Evolutionary conservation across 2,113 vertebrate genomes (phyloP).

Genomic region (Etia nguti): DNA sequence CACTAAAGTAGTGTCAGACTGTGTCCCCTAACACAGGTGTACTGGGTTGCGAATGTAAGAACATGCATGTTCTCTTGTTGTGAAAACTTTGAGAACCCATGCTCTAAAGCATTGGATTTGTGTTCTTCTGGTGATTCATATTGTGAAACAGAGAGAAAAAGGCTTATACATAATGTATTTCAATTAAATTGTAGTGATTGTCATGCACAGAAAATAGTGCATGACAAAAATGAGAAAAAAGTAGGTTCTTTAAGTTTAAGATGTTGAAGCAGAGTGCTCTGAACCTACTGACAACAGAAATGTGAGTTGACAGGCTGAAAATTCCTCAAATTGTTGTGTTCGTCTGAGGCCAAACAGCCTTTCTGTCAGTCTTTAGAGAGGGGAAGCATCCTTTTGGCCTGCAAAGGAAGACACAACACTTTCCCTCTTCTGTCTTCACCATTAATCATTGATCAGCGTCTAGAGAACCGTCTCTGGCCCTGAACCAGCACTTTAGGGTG

Average conservation of each 20-base stretch:
- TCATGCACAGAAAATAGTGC: neutral
- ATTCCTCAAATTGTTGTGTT: conserved; percentile 34
- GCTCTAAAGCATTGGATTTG: neutral
- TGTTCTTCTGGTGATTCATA: neutral
- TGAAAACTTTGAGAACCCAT: neutral
- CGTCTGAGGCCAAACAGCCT: neutral
- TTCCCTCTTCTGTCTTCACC: neutral
- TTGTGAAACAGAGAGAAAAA: neutral
- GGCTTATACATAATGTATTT: neutral
- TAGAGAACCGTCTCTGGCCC: conserved; percentile 23
- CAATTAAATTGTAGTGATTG: neutral
- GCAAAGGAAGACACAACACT: neutral
- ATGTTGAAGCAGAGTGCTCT: neutral
- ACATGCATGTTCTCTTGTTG: neutral
- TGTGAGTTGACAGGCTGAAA: conserved; percentile 2
- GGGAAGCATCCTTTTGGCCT: neutral
- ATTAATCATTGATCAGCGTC: conserved; percentile 25
- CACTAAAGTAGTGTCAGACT: neutral
- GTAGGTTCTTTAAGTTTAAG: neutral
- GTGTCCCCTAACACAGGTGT: neutral
- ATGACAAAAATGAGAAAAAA: neutral
- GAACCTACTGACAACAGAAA: neutral
- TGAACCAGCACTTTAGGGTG: conserved; percentile 44
- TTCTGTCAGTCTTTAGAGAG: neutral
- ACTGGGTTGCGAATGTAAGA: neutral